Percentiles rank a stretch among this genome's conserved stretches.
Conservation (phyloP, 2,797 vertebrate genomes). For the Acipenser transmontanus region DNA sequence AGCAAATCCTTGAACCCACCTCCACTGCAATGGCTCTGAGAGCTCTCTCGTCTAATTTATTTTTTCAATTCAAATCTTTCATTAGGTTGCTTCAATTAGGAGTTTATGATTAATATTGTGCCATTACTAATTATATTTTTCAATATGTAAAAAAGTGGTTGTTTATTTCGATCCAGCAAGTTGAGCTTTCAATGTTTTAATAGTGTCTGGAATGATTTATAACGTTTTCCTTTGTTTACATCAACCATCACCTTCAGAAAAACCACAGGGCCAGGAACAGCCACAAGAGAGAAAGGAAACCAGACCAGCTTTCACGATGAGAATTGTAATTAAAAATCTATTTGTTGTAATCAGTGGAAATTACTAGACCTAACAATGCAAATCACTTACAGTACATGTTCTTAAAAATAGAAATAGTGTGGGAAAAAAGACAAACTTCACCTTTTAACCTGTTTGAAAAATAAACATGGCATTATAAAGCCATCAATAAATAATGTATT, state of each 20-base stretch:
- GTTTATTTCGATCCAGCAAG: conserved; percentile 12
- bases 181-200: conserved; percentile 19
- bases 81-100: no score
- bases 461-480: no score
- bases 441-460: no score
- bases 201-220: no score
- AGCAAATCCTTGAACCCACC: no score
- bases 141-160: neutral
- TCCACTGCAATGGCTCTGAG: no score
- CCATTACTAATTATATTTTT: conserved; percentile 10
- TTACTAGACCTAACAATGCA: conserved; percentile 29
- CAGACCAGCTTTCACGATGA: conserved; percentile 35
- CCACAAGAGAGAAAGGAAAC: conserved; percentile 31
- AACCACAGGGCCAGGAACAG: conserved; percentile 12
- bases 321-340: conserved; percentile 50
- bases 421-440: no score
- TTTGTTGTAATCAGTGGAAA: conserved; percentile 58
- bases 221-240: conserved; percentile 22
- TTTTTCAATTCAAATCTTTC: no score
- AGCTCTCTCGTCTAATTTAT: no score
- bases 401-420: no score
- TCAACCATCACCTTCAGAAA: neutral
- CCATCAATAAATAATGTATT: no score
- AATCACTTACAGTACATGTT: conserved; percentile 2
- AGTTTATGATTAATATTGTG: neutral